These are phyloP conservation scores for Barnardius zonarius DNA, from an alignment of 2,113 vertebrate genomes.

Conservation along the genomic window DNA sequence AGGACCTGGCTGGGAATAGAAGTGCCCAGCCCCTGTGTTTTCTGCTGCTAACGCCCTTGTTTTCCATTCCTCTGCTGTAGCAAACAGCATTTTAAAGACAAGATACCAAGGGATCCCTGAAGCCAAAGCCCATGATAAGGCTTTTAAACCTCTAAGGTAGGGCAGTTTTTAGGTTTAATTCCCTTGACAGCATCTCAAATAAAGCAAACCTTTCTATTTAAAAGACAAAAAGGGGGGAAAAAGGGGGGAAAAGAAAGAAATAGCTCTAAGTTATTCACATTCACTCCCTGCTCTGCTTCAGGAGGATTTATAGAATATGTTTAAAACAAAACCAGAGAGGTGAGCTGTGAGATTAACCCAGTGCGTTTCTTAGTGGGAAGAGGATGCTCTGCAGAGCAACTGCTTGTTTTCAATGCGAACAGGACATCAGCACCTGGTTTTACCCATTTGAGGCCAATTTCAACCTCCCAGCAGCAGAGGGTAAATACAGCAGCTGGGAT, in stretches of 20 bases:
- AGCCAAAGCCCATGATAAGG: conserved; percentile 29
- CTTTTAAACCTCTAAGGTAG: conserved; percentile 19
- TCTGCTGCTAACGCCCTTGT: not conserved
- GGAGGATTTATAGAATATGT: not conserved
- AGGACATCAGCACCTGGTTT: not conserved
- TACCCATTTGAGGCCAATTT: not conserved
- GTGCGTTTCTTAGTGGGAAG: not conserved
- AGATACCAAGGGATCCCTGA: not conserved
- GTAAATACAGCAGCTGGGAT: not conserved
- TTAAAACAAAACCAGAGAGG: not conserved
- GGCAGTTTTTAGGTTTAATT: conserved; percentile 44
- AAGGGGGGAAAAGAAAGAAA: rapidly evolving
- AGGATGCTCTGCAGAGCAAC: not conserved
- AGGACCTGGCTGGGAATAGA: not conserved
- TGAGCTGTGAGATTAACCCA: not conserved
- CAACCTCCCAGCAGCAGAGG: rapidly evolving
- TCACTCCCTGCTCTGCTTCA: not conserved
- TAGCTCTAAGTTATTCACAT: conserved; percentile 3
- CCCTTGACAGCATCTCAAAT: not conserved
- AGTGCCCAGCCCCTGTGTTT: not conserved
- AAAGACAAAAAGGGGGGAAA: not conserved
- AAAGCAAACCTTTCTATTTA: not conserved
- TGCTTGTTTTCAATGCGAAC: rapidly evolving
- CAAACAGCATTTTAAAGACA: conserved; percentile 24
- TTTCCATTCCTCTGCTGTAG: not conserved